These are phyloP conservation scores for Lacerta viridis DNA, from an alignment of 2,797 vertebrate species.

Conservation along the genomic window DNA sequence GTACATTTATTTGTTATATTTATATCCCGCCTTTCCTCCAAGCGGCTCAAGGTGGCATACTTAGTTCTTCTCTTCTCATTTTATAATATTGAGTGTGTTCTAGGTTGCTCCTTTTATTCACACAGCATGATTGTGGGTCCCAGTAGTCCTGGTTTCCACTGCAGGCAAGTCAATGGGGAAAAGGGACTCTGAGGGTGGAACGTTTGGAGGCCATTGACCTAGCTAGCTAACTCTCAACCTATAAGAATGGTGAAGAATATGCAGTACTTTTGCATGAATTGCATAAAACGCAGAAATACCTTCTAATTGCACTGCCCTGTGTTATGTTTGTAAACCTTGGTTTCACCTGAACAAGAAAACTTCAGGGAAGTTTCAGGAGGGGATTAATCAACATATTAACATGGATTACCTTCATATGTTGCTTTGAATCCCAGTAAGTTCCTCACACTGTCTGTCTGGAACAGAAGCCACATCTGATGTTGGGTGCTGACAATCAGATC, in stretches of 20 bases:
- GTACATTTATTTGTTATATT: background rate
- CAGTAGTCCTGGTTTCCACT: background rate
- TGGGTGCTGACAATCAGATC: conserved; percentile 98
- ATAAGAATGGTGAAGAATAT: background rate
- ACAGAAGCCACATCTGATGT: conserved; percentile 99
- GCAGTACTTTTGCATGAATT: background rate
- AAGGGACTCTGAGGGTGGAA: background rate
- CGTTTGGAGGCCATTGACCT: background rate
- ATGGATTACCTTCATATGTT: conserved; percentile 90
- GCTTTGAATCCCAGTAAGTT: conserved; percentile 97
- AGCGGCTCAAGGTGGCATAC: no score
- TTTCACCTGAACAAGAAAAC: fast-evolving
- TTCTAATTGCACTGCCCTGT: background rate
- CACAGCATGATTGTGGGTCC: background rate
- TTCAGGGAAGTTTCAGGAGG: background rate
- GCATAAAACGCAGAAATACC: background rate
- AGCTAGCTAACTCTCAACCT: background rate
- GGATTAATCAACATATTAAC: background rate
- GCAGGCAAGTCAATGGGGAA: background rate
- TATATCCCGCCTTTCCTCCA: background rate
- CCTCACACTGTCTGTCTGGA: conserved; percentile 96
- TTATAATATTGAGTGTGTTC: background rate
- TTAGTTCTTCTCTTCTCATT: background rate
- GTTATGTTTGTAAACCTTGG: background rate
- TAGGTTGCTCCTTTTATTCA: background rate